Evolutionary conservation across 2,797 vertebrate species (phyloP).

Genomic region (Gadopsis bispinosus): DNA sequence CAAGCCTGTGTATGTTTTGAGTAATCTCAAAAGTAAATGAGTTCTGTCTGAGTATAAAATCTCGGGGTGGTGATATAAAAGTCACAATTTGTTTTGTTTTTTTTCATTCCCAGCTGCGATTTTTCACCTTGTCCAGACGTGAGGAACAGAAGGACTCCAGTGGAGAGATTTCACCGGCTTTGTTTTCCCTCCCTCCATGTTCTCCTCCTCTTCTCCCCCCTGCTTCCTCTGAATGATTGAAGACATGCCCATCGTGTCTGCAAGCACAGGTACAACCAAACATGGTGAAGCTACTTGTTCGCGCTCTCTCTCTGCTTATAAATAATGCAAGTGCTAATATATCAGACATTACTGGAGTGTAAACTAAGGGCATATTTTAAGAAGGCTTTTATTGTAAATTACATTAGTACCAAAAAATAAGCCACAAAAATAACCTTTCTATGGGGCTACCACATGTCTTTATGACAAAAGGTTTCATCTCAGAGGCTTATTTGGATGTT

Average conservation of each 20-base stretch:
- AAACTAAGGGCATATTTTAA: not conserved
- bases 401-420: not conserved
- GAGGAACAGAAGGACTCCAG: constrained; percentile 26
- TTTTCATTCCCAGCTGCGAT: constrained; percentile 33
- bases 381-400: not conserved
- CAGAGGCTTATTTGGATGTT: not conserved
- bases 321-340: constrained; percentile 27
- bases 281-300: constrained; percentile 1
- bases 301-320: constrained; percentile 3
- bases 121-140: constrained; percentile 23
- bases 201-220: constrained; percentile 26
- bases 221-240: constrained; percentile 63
- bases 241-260: constrained; percentile 75
- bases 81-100: not conserved
- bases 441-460: not conserved
- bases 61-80: not conserved
- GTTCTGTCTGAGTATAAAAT: not conserved
- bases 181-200: constrained; percentile 35
- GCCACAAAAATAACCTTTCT: not conserved
- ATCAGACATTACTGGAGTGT: constrained; percentile 1
- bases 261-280: constrained; percentile 71
- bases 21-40: not conserved
- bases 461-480: not conserved
- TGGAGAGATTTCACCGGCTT: constrained; percentile 1
- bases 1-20: not conserved